These are phyloP conservation scores for Leptinotarsa tumamoca DNA, from an alignment of 2,888 invertebrate genomes.

Conservation along the genomic window DNA sequence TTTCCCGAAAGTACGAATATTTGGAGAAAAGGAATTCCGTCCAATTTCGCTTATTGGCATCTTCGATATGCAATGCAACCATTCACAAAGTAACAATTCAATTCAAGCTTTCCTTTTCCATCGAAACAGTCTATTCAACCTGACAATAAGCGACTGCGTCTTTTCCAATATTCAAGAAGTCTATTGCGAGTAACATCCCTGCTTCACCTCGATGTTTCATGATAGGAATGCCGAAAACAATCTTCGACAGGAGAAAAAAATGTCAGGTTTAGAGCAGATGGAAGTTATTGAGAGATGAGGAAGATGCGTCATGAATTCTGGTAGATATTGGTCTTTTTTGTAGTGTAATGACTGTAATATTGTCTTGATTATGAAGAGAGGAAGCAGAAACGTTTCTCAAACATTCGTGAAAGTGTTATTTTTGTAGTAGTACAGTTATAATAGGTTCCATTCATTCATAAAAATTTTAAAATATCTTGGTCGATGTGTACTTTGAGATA, in stretches of 20 bases:
- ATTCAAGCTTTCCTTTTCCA: not conserved
- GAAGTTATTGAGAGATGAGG: not conserved
- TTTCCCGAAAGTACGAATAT: not conserved
- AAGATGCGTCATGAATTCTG: not conserved
- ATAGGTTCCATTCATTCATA: no score
- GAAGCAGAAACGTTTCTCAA: no score
- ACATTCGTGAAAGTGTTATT: no score
- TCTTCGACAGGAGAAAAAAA: not conserved
- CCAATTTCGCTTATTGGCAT: not conserved
- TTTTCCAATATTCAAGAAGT: conserved; percentile 4
- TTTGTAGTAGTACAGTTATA: no score
- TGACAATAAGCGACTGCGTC: not conserved
- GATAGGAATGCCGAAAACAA: conserved; percentile 2
- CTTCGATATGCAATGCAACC: not conserved
- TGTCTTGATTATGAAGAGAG: not conserved
- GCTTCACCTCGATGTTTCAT: not conserved
- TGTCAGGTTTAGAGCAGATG: not conserved
- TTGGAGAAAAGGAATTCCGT: not conserved
- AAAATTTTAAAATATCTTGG: no score
- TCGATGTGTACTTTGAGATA: no score
- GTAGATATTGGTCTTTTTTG: not conserved
- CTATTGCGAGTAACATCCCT: not conserved
- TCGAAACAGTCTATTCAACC: conserved; percentile 3
- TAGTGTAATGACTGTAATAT: not conserved
- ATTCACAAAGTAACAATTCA: not conserved